Evolutionary conservation across 1,140 invertebrate species (phyloP).

Genomic region (Ceratosolen fusciceps): DNA sequence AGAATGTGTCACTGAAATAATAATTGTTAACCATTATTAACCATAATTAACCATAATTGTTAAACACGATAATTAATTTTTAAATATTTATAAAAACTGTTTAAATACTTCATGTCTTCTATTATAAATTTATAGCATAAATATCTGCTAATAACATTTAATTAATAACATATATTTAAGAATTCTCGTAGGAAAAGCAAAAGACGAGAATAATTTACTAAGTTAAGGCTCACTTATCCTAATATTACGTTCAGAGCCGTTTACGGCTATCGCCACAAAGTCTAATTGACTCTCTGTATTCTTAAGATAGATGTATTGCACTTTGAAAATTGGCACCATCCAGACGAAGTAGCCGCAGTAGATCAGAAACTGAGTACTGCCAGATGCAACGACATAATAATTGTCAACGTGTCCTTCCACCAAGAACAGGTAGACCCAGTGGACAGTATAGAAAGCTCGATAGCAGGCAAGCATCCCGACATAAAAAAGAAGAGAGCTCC

Average conservation of each 20-base stretch:
- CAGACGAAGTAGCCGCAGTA: conserved; percentile 27
- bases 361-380: conserved; percentile 21
- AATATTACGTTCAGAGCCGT: background rate
- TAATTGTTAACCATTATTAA: too few relatives aligned
- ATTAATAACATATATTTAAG: background rate
- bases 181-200: background rate
- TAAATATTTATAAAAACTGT: too few relatives aligned
- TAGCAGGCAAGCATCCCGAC: conserved; percentile 33
- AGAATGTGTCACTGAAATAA: too few relatives aligned
- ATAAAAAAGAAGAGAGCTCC: conserved; percentile 40
- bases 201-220: background rate
- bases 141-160: background rate
- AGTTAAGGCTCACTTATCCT: background rate
- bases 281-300: background rate
- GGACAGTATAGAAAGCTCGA: conserved; percentile 30
- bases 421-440: conserved; percentile 25
- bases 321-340: conserved; percentile 39
- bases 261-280: background rate
- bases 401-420: background rate
- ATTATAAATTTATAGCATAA: too few relatives aligned
- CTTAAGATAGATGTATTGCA: conserved; percentile 13
- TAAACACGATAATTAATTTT: too few relatives aligned
- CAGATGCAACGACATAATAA: background rate
- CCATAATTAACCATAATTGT: too few relatives aligned
- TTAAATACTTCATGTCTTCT: too few relatives aligned